Conservation (phyloP, 2,797 vertebrate genomes). For the Typhlichthys eigenmanni region DNA sequence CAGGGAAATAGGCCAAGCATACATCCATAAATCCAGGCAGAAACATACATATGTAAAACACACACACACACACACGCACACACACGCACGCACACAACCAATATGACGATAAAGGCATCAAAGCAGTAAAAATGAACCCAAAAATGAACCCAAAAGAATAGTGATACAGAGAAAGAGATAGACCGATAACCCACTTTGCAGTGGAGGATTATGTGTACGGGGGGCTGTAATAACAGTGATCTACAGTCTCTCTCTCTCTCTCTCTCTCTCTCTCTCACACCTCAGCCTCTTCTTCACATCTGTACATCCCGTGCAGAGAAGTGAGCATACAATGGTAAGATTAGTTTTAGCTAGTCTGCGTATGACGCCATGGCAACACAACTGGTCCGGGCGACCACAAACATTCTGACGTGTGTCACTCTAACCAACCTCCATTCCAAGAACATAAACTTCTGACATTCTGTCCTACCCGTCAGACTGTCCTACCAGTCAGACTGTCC, state of each 20-base stretch:
- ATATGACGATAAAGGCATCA: conserved; percentile 21
- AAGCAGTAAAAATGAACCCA: too few species aligned
- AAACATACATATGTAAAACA: background rate
- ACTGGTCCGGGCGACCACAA: too few species aligned
- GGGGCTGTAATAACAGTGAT: background rate
- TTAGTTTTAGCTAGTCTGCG: too few species aligned
- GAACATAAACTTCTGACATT: too few species aligned
- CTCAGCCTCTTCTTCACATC: conserved; percentile 1
- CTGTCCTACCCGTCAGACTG: too few species aligned
- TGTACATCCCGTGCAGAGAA: too few species aligned
- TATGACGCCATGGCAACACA: too few species aligned
- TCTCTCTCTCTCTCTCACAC: background rate
- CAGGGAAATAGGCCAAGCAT: conserved; percentile 27
- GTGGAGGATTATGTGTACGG: background rate
- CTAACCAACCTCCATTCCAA: too few species aligned
- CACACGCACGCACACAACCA: conserved; percentile 9
- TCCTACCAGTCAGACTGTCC: too few species aligned
- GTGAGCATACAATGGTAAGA: too few species aligned
- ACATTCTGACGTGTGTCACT: too few species aligned
- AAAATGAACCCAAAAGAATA: conserved; percentile 21
- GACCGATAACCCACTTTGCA: background rate
- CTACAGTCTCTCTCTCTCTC: background rate
- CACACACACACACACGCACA: conserved; percentile 18
- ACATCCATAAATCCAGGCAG: too few species aligned
- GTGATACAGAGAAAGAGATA: background rate